A percentile compares a stretch with the other conserved stretches of the same genome.
phyloP scores from a whole-genome alignment of 2,888 invertebrate species.

The Tetramorium bicarinatum region DNA sequence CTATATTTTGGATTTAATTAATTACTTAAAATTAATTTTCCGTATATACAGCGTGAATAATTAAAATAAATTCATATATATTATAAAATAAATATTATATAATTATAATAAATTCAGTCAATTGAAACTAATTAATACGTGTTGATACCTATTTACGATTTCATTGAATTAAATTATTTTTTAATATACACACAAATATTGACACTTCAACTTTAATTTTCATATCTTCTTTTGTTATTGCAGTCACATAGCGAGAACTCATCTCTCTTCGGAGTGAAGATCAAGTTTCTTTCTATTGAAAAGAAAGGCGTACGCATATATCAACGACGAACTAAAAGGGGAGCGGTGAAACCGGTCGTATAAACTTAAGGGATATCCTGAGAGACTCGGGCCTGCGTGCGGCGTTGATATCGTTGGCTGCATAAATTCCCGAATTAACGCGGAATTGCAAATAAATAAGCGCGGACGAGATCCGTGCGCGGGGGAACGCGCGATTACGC shows the following conservation, averaged over 20 bases:
- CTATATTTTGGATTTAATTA: neutral
- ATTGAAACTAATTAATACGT: neutral
- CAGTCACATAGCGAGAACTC: constrained; percentile 2
- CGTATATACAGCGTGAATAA: neutral
- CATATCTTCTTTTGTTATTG: neutral
- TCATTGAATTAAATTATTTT: neutral
- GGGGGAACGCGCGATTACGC: constrained; percentile 31
- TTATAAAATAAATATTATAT: neutral
- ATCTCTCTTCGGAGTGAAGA: neutral
- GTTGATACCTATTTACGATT: neutral
- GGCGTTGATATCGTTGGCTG: constrained; percentile 13
- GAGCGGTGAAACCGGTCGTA: constrained; percentile 57
- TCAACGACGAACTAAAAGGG: constrained; percentile 19
- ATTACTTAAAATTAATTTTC: neutral
- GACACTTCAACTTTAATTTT: neutral
- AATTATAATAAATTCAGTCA: neutral
- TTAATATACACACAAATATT: neutral
- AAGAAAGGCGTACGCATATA: neutral
- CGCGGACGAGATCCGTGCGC: constrained; percentile 16
- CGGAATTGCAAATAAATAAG: constrained; percentile 38
- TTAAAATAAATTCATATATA: neutral
- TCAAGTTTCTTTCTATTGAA: constrained; percentile 34
- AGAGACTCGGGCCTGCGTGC: neutral
- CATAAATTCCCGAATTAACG: constrained; percentile 40
- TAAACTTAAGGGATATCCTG: constrained; percentile 1